Conservation (phyloP, 1,140 invertebrate genomes). For the Drosophila miranda region DNA sequence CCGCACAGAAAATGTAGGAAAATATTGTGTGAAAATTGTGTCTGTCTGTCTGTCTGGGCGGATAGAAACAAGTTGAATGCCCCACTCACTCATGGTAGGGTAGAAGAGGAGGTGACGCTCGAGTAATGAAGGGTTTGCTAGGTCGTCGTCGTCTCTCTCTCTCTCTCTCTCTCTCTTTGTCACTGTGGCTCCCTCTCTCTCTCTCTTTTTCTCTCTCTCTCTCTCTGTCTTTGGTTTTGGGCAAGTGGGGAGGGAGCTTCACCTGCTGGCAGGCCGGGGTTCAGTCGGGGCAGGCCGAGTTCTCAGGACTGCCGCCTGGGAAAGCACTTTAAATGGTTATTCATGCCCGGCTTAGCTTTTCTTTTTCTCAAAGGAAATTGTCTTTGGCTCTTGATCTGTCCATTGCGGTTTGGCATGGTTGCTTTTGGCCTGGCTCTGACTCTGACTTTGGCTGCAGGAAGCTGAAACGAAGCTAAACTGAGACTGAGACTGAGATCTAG, state of each 20-base stretch:
- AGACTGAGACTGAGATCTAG: not conserved
- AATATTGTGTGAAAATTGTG: slow-evolving; percentile 76
- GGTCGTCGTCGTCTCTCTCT: slow-evolving; percentile 40
- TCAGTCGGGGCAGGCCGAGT: slow-evolving; percentile 16
- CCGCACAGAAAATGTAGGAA: slow-evolving; percentile 58
- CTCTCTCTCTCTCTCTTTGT: not conserved
- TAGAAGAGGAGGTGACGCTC: slow-evolving; percentile 47
- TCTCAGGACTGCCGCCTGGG: slow-evolving; percentile 74
- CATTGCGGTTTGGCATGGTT: slow-evolving; percentile 50
- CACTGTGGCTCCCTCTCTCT: slow-evolving; percentile 8
- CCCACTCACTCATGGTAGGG: slow-evolving; percentile 50
- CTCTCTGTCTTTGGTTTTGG: slow-evolving; percentile 28
- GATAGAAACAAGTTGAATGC: slow-evolving; percentile 62
- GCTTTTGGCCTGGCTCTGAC: slow-evolving; percentile 15
- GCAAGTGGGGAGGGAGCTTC: slow-evolving; percentile 45
- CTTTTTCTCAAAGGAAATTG: slow-evolving; percentile 68
- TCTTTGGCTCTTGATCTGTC: slow-evolving; percentile 38
- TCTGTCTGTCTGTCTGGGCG: slow-evolving; percentile 23
- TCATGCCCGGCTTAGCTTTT: slow-evolving; percentile 67
- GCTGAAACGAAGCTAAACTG: slow-evolving; percentile 25
- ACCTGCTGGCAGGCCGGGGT: slow-evolving; percentile 51
- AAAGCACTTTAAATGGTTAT: slow-evolving; percentile 79
- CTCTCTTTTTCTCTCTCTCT: slow-evolving; percentile 3
- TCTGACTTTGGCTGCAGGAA: slow-evolving; percentile 52
- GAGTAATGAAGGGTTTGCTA: slow-evolving; percentile 69